Base-by-base conservation (phyloP, 1,140 invertebrate species). In the Meteorus sp. region DNA sequence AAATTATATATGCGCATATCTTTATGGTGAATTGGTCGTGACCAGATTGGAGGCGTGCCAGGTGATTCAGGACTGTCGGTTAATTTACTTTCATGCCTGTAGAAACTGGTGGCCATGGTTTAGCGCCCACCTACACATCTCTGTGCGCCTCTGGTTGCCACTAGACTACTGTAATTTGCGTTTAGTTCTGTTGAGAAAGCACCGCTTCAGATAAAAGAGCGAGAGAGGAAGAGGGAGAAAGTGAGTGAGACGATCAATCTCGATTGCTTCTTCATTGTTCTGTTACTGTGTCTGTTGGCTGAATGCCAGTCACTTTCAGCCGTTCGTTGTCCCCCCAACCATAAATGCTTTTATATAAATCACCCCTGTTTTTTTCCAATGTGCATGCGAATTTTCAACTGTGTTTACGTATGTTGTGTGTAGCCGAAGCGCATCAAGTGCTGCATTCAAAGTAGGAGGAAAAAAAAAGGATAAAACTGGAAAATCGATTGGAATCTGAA, bases 31-130 rank as follows among this genome's bases (percentile, higher is more conserved):
- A 56, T 27, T 56, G n/a, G n/a, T 15, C 19, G 31, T 45, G 53
- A 56, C 53, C 53, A 56, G 35, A 29, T 56, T 58, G 56, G 47
- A 58, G 23, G 45, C 39, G 23, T 51, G 56, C 56, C 56, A 58
- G 47, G 56, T 58, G 15, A 51, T 58, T 43, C 45, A 43, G 47
- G 25, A 20, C 23, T 35, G 17, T 13, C 47, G 27, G 35, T 58
- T 58, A 50, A 51, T 51, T 50, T 17, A 51, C 45, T 25, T 20
- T 27, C 33, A 47, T 56, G 44, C 22, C 54, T 35, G 15, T 50
- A 22, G 45, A 50, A 33, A 39, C 33, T 22, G 31, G 22, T 58
- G 33, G 44, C 56, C 45, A 51, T 58, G 55, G 19, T 48, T 48
- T 37, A 11, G 17, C 23, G n/a, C 44, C 9, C 47, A 11, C 5